These are phyloP conservation scores for Creontiades dilutus DNA, from an alignment of 2,888 invertebrate species.

Conservation along the genomic window DNA sequence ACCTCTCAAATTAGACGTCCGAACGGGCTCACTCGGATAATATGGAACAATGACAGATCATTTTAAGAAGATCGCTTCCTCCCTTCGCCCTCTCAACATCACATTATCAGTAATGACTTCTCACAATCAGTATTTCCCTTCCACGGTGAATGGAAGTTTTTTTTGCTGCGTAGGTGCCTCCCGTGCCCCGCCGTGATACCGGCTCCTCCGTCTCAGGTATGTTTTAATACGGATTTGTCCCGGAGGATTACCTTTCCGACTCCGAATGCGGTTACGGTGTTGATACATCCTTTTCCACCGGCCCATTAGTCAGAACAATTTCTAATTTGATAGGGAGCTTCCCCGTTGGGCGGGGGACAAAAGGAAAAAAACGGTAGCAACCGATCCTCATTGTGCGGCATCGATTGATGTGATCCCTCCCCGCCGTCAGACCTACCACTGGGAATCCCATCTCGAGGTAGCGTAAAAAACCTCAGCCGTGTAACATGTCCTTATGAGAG, in stretches of 20 bases:
- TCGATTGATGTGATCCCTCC: conserved; percentile 37
- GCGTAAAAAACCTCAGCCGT: no score
- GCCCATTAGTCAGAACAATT: conserved; percentile 66
- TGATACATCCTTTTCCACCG: conserved; percentile 64
- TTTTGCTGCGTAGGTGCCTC: not conserved
- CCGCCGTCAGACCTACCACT: not conserved
- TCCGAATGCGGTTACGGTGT: conserved; percentile 71
- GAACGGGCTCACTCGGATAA: conserved; percentile 47
- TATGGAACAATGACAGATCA: conserved; percentile 60
- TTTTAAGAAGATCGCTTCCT: conserved; percentile 56
- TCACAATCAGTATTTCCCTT: conserved; percentile 62
- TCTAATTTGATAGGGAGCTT: conserved; percentile 71
- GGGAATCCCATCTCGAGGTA: not conserved
- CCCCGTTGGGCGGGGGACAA: not conserved
- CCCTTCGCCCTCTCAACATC: conserved; percentile 6
- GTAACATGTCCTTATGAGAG: no score
- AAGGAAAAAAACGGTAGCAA: conserved; percentile 34
- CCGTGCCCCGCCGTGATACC: not conserved
- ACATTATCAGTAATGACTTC: conserved; percentile 69
- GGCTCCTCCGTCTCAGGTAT: conserved; percentile 38
- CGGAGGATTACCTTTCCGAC: conserved; percentile 56
- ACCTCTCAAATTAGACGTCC: conserved; percentile 65
- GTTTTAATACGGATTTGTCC: conserved; percentile 70
- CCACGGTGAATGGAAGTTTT: conserved; percentile 49
- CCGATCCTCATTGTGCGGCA: conserved; percentile 61